Evolutionary conservation across 2,797 vertebrate species (phyloP).

Genomic region (Myripristis murdjan): DNA sequence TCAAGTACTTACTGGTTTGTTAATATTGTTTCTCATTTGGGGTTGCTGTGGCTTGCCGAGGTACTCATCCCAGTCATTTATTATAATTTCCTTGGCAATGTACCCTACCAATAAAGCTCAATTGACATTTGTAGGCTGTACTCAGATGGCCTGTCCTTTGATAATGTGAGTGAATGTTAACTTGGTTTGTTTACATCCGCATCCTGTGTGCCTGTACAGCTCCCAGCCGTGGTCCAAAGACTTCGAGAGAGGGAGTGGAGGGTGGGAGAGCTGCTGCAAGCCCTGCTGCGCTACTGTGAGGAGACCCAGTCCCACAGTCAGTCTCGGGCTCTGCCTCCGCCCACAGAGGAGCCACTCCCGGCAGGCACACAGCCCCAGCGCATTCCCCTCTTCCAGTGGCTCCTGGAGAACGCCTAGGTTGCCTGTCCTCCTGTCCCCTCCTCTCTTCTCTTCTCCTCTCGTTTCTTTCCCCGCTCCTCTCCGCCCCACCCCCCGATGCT

Average conservation of each 20-base stretch:
- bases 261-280: slow-evolving; percentile 93
- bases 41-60: not conserved
- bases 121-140: not conserved
- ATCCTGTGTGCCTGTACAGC: slow-evolving; percentile 65
- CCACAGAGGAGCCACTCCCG: slow-evolving; percentile 70
- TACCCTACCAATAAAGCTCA: too few relatives aligned
- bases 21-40: too few relatives aligned
- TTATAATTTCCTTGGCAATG: not conserved
- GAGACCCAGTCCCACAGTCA: slow-evolving; percentile 79
- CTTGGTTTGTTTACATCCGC: not conserved
- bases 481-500: not conserved
- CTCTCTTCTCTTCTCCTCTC: not conserved
- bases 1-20: too few relatives aligned
- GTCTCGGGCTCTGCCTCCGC: slow-evolving; percentile 58
- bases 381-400: slow-evolving; percentile 91
- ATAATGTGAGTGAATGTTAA: not conserved
- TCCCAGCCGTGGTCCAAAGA: slow-evolving; percentile 86
- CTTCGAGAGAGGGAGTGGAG: slow-evolving; percentile 90
- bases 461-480: not conserved
- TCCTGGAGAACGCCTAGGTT: slow-evolving; percentile 90
- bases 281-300: slow-evolving; percentile 92
- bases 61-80: not conserved
- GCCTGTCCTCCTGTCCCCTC: not conserved
- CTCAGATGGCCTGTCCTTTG: not conserved
- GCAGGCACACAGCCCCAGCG: slow-evolving; percentile 55